Conservation (phyloP, 2,797 vertebrate genomes). For the Hafferia zeledoni region DNA sequence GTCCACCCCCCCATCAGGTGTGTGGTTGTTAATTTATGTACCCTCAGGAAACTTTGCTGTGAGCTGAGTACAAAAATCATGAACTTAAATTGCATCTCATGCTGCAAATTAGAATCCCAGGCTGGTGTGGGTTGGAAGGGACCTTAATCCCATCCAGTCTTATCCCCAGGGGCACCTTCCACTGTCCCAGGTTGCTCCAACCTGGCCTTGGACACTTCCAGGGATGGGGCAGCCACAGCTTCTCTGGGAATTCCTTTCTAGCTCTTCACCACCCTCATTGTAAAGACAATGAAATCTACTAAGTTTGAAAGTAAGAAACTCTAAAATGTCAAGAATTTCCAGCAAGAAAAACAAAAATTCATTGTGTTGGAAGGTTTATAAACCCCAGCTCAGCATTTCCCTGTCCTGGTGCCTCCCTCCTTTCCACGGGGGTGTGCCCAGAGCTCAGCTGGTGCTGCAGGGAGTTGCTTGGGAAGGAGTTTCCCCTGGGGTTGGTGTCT, state of each 20-base stretch:
- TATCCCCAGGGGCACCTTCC: neutral
- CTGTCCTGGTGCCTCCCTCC: neutral
- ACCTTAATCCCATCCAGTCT: neutral
- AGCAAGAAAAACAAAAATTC: neutral
- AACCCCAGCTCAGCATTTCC: neutral
- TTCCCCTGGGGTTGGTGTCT: neutral
- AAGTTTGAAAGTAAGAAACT: neutral
- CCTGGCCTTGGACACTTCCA: neutral
- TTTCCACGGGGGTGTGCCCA: neutral
- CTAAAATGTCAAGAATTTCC: rapidly evolving
- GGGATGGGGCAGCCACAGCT: no score
- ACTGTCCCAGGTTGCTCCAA: rapidly evolving
- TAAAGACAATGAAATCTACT: rapidly evolving
- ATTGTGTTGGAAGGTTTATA: neutral
- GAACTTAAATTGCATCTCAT: neutral
- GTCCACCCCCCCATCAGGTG: neutral
- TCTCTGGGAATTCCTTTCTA: neutral
- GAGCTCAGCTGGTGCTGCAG: neutral
- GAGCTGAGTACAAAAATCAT: neutral
- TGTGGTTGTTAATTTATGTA: neutral
- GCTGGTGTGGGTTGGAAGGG: neutral
- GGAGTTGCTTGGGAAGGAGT: rapidly evolving
- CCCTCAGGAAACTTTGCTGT: neutral
- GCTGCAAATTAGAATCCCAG: neutral
- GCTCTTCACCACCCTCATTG: neutral